A percentile compares a stretch with the other conserved stretches of the same genome.
phyloP scores from a whole-genome alignment of 2,113 vertebrate species.

The Mastomys coucha region DNA sequence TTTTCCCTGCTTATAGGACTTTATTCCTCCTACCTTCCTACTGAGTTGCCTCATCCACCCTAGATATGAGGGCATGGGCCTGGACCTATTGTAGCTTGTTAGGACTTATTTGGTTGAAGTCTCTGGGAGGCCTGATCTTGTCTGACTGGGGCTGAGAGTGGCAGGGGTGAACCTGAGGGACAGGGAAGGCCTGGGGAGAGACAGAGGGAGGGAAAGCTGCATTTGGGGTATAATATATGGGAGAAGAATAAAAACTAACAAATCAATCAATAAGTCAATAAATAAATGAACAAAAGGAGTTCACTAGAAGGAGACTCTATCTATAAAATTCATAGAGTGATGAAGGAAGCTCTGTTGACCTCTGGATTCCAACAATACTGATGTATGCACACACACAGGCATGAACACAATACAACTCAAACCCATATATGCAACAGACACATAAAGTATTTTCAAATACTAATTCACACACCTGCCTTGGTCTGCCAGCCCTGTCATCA shows the following conservation, averaged over 20 bases:
- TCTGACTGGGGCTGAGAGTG: background rate
- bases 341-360: background rate
- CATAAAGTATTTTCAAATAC: background rate
- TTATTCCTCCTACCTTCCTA: background rate
- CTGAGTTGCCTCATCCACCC: background rate
- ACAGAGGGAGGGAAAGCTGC: background rate
- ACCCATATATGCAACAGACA: background rate
- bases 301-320: background rate
- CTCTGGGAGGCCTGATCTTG: background rate
- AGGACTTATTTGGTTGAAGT: background rate
- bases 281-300: background rate
- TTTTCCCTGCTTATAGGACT: background rate
- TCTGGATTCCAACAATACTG: background rate
- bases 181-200: background rate
- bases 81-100: background rate
- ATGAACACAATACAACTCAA: background rate
- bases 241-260: background rate
- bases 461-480: background rate
- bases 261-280: background rate
- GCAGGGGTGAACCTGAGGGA: background rate
- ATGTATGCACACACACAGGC: background rate
- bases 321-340: background rate
- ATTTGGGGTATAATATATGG: background rate
- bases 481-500: background rate
- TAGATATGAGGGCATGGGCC: background rate